Evolutionary conservation across 2,888 invertebrate genomes (phyloP), one percentile per base, ranked within the genome.

Genomic region (Diarsia brunnea): DNA sequence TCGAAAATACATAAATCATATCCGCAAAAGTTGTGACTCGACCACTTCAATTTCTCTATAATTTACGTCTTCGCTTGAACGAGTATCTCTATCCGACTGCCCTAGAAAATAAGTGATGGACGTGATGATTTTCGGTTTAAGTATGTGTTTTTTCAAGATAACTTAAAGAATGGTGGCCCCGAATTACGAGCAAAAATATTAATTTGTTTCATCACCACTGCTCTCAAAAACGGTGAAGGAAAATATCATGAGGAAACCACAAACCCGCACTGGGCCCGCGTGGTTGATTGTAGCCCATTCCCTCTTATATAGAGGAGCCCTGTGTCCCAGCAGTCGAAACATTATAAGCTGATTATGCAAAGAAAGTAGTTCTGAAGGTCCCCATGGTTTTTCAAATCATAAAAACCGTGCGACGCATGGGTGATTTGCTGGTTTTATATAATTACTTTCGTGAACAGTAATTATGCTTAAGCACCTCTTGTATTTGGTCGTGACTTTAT

Each of bases 1-100:
- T 47, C 58, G 69, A 83, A 69, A 82, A 83, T 79, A 84, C 60
- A 79, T 83, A 79, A 83, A 82, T 83, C 79, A 83, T 58, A 55
- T 82, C 61, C n/a, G 5, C 63, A 66, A 77, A n/a, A 78, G 55
- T 82, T 78, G 43, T 58, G 51, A 84, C 51, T 79, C 61, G 61
- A 58, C 75, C 75, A 78, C 75, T 87, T 83, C 69, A 75, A 77
- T 79, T 78, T 68, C 67, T 55, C 61, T 75, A 61, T 76, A 78
- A 86, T 86, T 85, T 88, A 88, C 68, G 82, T 84, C 75, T 75
- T 66, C 27, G 63, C 53, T 43, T 47, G 10, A 8, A 24, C 53
- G n/a, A n/a, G n/a, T 19, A 77, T 58, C 21, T 60, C 4, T 47
- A n/a, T 5, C 19, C 8, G 14, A 43, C 27, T n/a, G 14, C 16